Evolutionary conservation across 1,140 invertebrate genomes (phyloP), one percentile per base, ranked within the genome.

Genomic region (Drosophila nigrodunni): DNA sequence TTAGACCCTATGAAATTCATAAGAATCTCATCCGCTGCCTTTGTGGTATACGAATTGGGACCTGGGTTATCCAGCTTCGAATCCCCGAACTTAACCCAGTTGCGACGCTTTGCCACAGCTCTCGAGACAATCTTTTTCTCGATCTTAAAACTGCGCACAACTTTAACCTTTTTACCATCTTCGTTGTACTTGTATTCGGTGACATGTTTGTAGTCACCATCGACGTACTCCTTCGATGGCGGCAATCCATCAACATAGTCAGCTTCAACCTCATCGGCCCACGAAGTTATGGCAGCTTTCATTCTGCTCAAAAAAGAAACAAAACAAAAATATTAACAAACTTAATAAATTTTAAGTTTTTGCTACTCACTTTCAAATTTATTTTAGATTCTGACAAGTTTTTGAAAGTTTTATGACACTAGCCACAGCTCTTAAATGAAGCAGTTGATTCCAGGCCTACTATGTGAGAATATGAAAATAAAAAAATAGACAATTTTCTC

Each of bases 31-130:
- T 99, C 99, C 67, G 96, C 96, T 3, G 97, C 96, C 85, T 98
- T 96, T 0, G 99, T 99, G 0, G 98, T 99, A 0, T 98, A 96
- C 7, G 98, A 97, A 93, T 99, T 98, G 0, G 98, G 98, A 0
- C 98, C 98, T 1, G 97, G 97, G 74, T 97, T 97, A 90, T 99
- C 98, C 90, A 94, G 94, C 2, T 94, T 94, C 1, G 97, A 98
- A 59, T 96, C 95, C n/a, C 98, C 98, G 94, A 98, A 99, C 93
- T 99, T 99, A 9, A 95, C 94, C 97, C 97, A 99, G 46, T 95
- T 96, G 93, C 99, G 99, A 62, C 98, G 94, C 55, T 94, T 94
- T 0, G 98, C 98, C 90, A 99, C 97, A 7, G 96, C 95, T 93
- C 98, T 98, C 0, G 98, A 97, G 0, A 99, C 98, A 58, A 96